Conservation (phyloP, 1,140 invertebrate species). For the Anoplophora glabripennis region DNA sequence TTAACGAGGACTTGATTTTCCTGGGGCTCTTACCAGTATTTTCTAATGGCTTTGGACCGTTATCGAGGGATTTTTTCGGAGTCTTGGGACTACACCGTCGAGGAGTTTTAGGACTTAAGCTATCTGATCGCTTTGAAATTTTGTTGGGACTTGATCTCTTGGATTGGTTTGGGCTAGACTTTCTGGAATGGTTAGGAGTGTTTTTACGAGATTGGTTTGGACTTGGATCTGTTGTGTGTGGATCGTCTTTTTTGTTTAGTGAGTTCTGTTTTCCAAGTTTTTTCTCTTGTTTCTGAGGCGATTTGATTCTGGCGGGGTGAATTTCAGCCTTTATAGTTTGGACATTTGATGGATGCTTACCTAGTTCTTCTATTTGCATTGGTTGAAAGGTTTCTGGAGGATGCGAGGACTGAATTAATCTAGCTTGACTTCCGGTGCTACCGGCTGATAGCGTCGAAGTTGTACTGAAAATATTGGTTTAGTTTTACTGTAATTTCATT, state of each 20-base stretch:
- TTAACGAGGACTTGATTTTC: conserved; percentile 45
- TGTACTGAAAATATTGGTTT: conserved; percentile 59
- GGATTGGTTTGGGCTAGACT: conserved; percentile 34
- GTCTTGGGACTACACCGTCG: conserved; percentile 31
- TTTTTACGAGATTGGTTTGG: conserved; percentile 30
- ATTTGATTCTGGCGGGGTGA: conserved; percentile 29
- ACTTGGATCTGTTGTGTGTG: conserved; percentile 14
- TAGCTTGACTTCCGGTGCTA: conserved; percentile 88
- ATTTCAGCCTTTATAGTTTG: conserved; percentile 38
- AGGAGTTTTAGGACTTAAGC: conserved; percentile 33
- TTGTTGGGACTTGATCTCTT: conserved; percentile 28
- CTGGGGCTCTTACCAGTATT: conserved; percentile 30
- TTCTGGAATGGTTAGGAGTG: conserved; percentile 28
- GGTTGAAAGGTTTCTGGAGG: conserved; percentile 87
- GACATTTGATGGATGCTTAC: conserved; percentile 59
- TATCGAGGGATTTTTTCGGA: conserved; percentile 21
- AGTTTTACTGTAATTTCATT: too few species aligned
- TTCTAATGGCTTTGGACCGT: conserved; percentile 24
- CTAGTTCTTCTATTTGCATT: conserved; percentile 78
- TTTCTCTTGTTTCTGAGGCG: conserved; percentile 29
- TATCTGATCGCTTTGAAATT: conserved; percentile 24
- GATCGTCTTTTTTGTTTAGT: conserved; percentile 24
- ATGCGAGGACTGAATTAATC: conserved; percentile 89
- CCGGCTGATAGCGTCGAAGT: conserved; percentile 91
- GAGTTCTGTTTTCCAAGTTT: conserved; percentile 26